Percentiles rank a stretch among this genome's conserved stretches.
phyloP scores from a whole-genome alignment of 2,888 invertebrate genomes.

The Sarcophaga variegata region DNA sequence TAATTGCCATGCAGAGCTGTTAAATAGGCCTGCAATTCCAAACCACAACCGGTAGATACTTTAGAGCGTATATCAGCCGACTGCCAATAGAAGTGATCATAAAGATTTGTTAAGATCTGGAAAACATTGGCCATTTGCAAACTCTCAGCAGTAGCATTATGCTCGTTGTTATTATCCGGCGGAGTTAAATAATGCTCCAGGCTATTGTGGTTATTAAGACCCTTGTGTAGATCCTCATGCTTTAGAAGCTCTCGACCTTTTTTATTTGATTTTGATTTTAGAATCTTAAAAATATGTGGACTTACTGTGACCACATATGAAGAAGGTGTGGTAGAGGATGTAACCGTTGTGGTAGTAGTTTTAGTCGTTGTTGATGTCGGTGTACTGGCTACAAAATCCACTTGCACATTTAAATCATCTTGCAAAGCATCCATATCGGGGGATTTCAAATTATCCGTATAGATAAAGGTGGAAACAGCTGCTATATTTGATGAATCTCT shows the following conservation, averaged over 20 bases:
- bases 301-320: conserved; percentile 69
- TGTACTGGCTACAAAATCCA: conserved; percentile 58
- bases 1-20: conserved; percentile 84
- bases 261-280: conserved; percentile 76
- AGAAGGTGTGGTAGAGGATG: conserved; percentile 24
- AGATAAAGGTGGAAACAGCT: conserved; percentile 57
- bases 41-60: conserved; percentile 83
- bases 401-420: conserved; percentile 65
- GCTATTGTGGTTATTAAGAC: conserved; percentile 78
- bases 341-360: conserved; percentile 41
- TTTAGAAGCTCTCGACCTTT: conserved; percentile 77
- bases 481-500: conserved; percentile 71
- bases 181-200: conserved; percentile 76
- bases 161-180: conserved; percentile 45
- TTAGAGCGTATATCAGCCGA: conserved; percentile 80
- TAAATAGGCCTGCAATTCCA: conserved; percentile 84
- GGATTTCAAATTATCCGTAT: conserved; percentile 66
- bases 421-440: conserved; percentile 62
- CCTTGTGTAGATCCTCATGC: conserved; percentile 77
- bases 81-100: conserved; percentile 81
- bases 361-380: not conserved
- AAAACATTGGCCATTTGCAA: conserved; percentile 77
- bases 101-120: conserved; percentile 79
- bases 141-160: conserved; percentile 71
- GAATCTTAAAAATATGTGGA: conserved; percentile 79